A percentile compares a stretch with the other conserved stretches of the same genome.
Conservation (phyloP, 1,140 invertebrate species). For the Microplitis demolitor region DNA sequence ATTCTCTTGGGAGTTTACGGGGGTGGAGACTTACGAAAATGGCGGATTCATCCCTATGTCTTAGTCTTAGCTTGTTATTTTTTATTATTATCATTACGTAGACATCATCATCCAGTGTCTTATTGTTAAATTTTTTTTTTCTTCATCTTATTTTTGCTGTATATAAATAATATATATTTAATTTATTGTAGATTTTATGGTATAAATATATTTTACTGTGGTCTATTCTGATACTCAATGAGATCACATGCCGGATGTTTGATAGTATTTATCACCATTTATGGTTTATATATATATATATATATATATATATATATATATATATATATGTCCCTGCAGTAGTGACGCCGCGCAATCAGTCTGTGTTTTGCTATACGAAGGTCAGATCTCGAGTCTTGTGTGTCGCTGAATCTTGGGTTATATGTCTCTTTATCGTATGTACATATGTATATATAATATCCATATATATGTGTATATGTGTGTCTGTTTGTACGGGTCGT, state of each 20-base stretch:
- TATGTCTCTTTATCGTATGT: too few species aligned
- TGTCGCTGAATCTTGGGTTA: not conserved
- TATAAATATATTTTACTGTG: not conserved
- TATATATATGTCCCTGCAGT: not conserved
- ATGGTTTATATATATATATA: not conserved
- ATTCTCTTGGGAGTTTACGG: slow-evolving; percentile 42
- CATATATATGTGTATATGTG: too few species aligned
- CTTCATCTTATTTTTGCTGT: too few species aligned
- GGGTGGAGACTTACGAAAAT: slow-evolving; percentile 59
- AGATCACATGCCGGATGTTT: slow-evolving; percentile 26
- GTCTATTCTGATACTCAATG: slow-evolving; percentile 13
- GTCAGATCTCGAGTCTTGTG: slow-evolving; percentile 9
- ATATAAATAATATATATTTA: too few species aligned
- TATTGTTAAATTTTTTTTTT: too few species aligned
- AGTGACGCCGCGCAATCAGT: slow-evolving; percentile 11
- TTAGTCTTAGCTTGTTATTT: not conserved
- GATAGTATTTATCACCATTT: slow-evolving; percentile 26
- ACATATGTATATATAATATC: too few species aligned
- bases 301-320: not conserved
- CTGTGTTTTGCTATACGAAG: slow-evolving; percentile 18
- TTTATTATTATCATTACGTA: not conserved
- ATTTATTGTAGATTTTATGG: too few species aligned
- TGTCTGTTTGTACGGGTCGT: too few species aligned
- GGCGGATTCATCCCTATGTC: slow-evolving; percentile 36
- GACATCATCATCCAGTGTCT: not conserved